Evolutionary conservation across 2,113 vertebrate species (phyloP).

Genomic region (Pipa parva): DNA sequence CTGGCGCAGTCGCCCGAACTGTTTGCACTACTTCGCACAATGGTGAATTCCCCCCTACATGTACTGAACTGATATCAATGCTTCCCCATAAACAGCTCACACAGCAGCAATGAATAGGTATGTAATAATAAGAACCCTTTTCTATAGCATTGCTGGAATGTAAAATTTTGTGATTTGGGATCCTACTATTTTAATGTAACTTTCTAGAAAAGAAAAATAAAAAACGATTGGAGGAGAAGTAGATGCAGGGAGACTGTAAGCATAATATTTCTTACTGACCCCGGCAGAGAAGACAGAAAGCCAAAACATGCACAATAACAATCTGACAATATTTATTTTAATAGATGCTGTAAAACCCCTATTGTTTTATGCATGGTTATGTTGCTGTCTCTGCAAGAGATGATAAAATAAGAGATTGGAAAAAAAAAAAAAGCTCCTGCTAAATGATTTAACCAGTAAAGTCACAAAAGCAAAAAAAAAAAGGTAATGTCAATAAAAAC

Average conservation of each 20-base stretch:
- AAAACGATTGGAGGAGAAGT: not conserved
- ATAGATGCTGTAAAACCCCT: slow-evolving; percentile 24
- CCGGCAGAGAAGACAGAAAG: slow-evolving; percentile 6
- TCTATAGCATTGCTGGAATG: not conserved
- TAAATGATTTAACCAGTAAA: not conserved
- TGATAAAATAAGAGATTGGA: slow-evolving; percentile 14
- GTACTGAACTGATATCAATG: too few species aligned
- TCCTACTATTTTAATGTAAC: not conserved
- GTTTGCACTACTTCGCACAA: too few species aligned
- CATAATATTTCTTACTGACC: slow-evolving; percentile 13
- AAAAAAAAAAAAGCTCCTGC: slow-evolving; percentile 13
- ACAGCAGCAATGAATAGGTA: too few species aligned
- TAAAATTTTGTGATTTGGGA: not conserved
- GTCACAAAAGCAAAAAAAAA: slow-evolving; percentile 7
- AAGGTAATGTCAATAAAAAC: slow-evolving; percentile 12
- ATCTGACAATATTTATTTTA: slow-evolving; percentile 34
- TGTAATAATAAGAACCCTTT: not conserved
- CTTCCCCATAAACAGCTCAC: too few species aligned
- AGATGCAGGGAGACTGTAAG: not conserved
- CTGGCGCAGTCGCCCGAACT: too few species aligned
- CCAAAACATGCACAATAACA: slow-evolving; percentile 25
- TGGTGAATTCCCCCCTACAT: too few species aligned
- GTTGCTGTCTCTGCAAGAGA: slow-evolving; percentile 19
- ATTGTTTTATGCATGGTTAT: slow-evolving; percentile 20
- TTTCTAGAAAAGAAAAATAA: not conserved